phyloP scores from a whole-genome alignment of 2,888 invertebrate genomes.

The Amphimallon solstitiale region DNA sequence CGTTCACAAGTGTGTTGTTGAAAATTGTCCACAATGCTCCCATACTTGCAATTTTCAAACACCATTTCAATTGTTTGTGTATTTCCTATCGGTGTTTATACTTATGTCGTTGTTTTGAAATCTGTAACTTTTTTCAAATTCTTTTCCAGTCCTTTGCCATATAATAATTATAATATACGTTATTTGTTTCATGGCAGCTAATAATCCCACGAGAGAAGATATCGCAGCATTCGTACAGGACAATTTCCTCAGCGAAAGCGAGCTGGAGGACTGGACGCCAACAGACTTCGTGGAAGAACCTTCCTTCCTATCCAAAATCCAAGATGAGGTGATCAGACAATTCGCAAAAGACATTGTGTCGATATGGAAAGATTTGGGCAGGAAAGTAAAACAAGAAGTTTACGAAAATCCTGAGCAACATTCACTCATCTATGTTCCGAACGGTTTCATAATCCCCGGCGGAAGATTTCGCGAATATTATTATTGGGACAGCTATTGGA shows the following conservation, averaged over 20 bases:
- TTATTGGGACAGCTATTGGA: slow-evolving; percentile 93
- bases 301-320: slow-evolving; percentile 68
- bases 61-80: no score
- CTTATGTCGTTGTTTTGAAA: no score
- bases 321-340: slow-evolving; percentile 66
- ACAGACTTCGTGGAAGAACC: slow-evolving; percentile 70
- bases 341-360: slow-evolving; percentile 73
- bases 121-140: no score
- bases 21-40: no score
- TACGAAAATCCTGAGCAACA: slow-evolving; percentile 62
- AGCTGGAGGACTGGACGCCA: slow-evolving; percentile 71
- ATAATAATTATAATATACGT: no score
- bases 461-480: slow-evolving; percentile 80
- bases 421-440: slow-evolving; percentile 63
- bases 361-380: slow-evolving; percentile 72
- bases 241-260: slow-evolving; percentile 69
- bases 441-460: slow-evolving; percentile 74
- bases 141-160: neutral
- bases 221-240: slow-evolving; percentile 67
- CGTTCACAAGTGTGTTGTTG: no score
- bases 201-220: slow-evolving; percentile 64
- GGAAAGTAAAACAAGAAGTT: slow-evolving; percentile 70
- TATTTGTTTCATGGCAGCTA: no score
- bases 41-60: no score
- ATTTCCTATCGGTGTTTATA: no score